Evolutionary conservation across 2,113 vertebrate species (phyloP).

Genomic region (Brachypteracias leptosomus): DNA sequence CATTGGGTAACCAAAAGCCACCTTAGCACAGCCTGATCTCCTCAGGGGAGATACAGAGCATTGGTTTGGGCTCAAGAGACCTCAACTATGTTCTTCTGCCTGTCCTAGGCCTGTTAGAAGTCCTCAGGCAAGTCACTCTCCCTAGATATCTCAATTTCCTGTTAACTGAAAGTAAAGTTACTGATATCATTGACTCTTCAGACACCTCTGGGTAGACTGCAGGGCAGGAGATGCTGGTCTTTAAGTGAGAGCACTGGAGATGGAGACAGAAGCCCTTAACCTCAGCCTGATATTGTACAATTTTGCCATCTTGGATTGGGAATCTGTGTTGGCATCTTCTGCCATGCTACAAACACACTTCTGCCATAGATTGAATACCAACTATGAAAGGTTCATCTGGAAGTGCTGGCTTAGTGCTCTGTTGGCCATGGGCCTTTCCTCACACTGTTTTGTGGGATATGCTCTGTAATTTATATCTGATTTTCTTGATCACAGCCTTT

Average conservation of each 20-base stretch:
- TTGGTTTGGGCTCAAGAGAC: background rate
- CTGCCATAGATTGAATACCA: background rate
- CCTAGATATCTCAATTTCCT: background rate
- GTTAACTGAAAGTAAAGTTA: background rate
- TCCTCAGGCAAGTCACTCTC: background rate
- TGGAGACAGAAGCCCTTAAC: background rate
- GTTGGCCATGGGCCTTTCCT: background rate
- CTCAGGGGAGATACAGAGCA: background rate
- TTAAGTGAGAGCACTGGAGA: background rate
- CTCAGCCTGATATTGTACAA: background rate
- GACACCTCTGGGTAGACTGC: background rate
- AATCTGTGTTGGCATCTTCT: background rate
- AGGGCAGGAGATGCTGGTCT: background rate
- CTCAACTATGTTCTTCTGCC: background rate
- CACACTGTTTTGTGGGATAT: background rate
- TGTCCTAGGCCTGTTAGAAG: background rate
- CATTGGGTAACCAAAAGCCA: fast-evolving
- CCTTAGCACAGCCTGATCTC: background rate
- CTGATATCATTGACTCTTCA: background rate
- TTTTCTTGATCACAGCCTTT: background rate
- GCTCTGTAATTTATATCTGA: background rate
- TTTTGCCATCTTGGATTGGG: background rate
- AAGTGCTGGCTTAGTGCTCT: background rate
- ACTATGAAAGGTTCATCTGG: background rate
- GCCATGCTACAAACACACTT: background rate